Evolutionary conservation across 2,888 invertebrate species (phyloP), one percentile per base, ranked within the genome.

Genomic region (Callimorpha dominula): DNA sequence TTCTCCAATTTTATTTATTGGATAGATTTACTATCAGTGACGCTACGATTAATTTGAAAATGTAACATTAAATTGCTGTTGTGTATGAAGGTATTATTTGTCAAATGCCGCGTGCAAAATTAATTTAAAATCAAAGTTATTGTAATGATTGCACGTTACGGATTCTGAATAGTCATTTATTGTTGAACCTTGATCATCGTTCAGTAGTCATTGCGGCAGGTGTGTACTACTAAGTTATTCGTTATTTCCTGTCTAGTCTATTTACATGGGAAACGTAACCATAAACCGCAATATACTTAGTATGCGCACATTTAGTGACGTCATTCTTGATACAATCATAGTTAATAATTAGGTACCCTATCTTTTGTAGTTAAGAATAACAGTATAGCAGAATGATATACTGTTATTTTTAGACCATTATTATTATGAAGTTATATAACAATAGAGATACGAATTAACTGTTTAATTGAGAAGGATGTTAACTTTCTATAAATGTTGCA

Each of bases 121-220:
- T 42, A 52, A 11, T 40, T 40, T 67, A 20, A 57, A 40, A 66
- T 17, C 52, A 66, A 57, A 46, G 54, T 57, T 43, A 68, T 42
- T 43, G 43, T 57, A 57, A 15, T 57, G 20, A 63, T n/a, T 64
- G 40, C 68, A 31, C 52, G 31, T 68, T 68, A 68, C 64, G 31
- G 57, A 68, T 68, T 46, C 67, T 43, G 43, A 43, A 43, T 0
- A 50, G 50, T 64, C 68, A 72, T 57, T 57, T 71, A 67, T 72
- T 74, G 52, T 73, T 78, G 70, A 62, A 66, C 73, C 70, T 74
- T 78, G 73, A 63, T 64, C 65, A 74, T 77, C 43, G 12, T 46
- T 63, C 64, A 70, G 74, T 73, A 78, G 50, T 68, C 64, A 67
- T 69, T 52, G 66, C 67, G 65, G 68, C 80, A 78, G 70, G 70